Conservation (phyloP, 2,797 vertebrate genomes). For the Dromococcyx pavoninus region DNA sequence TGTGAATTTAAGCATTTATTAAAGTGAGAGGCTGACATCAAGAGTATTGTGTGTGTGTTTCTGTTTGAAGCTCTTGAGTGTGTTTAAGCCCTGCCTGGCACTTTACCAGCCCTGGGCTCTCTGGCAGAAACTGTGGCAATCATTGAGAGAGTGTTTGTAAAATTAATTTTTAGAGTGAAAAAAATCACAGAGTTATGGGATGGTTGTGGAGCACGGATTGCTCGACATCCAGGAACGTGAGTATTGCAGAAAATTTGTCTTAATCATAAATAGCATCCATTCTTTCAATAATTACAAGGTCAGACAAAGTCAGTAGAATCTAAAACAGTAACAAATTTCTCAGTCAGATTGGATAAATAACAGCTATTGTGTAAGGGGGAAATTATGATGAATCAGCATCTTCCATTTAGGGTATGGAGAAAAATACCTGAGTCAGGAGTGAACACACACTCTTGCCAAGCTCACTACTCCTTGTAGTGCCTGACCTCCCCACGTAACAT, state of each 20-base stretch:
- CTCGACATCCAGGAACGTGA: not conserved
- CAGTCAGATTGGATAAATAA: not conserved
- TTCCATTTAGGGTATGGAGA: not conserved
- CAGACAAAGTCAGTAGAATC: not conserved
- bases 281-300: not conserved
- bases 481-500: not conserved
- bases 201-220: not conserved
- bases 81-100: conserved; percentile 57
- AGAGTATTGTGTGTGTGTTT: conserved; percentile 54
- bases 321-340: not conserved
- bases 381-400: not conserved
- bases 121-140: conserved; percentile 18
- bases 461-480: not conserved
- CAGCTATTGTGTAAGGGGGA: not conserved
- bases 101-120: conserved; percentile 30
- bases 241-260: not conserved
- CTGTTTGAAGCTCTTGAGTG: conserved; percentile 60
- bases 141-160: not conserved
- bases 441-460: not conserved
- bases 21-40: conserved; percentile 58
- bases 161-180: conserved; percentile 25
- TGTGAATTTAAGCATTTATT: conserved; percentile 56
- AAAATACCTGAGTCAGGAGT: not conserved
- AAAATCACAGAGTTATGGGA: not conserved
- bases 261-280: not conserved